A percentile compares a stretch with the other conserved stretches of the same genome.
Evolutionary conservation across 2,113 vertebrate genomes (phyloP).

Genomic region (Siniperca chuatsi): DNA sequence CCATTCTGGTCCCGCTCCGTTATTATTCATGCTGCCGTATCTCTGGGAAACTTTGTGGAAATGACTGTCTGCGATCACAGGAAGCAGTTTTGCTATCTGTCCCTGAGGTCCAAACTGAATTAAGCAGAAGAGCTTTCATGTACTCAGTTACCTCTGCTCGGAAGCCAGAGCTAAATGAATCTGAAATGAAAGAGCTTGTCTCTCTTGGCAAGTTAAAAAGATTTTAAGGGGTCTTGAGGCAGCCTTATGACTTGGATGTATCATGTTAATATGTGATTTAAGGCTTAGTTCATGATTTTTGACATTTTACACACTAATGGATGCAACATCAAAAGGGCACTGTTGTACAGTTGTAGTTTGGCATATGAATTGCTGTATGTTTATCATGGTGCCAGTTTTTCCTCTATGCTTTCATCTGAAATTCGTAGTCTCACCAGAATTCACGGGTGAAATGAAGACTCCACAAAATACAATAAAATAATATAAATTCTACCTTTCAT

Average conservation of each 20-base stretch:
- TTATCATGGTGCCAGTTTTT: background rate
- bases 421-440: background rate
- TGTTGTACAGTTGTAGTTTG: background rate
- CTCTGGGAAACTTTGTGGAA: slow-evolving; percentile 61
- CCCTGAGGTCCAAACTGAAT: slow-evolving; percentile 70
- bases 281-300: slow-evolving; percentile 4
- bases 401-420: background rate
- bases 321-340: background rate
- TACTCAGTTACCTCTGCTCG: slow-evolving; percentile 54
- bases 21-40: slow-evolving; percentile 49
- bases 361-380: background rate
- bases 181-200: slow-evolving; percentile 41
- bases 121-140: slow-evolving; percentile 55
- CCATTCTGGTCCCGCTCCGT: slow-evolving; percentile 25
- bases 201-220: slow-evolving; percentile 30
- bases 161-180: slow-evolving; percentile 54
- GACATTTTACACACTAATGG: background rate
- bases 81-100: slow-evolving; percentile 62
- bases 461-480: background rate
- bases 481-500: background rate
- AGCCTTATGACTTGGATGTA: slow-evolving; percentile 3
- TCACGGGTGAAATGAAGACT: background rate
- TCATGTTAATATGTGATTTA: slow-evolving; percentile 23
- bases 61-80: slow-evolving; percentile 54
- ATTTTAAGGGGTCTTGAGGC: slow-evolving; percentile 34